phyloP scores from a whole-genome alignment of 2,113 vertebrate genomes.

The Varanus komodoensis region DNA sequence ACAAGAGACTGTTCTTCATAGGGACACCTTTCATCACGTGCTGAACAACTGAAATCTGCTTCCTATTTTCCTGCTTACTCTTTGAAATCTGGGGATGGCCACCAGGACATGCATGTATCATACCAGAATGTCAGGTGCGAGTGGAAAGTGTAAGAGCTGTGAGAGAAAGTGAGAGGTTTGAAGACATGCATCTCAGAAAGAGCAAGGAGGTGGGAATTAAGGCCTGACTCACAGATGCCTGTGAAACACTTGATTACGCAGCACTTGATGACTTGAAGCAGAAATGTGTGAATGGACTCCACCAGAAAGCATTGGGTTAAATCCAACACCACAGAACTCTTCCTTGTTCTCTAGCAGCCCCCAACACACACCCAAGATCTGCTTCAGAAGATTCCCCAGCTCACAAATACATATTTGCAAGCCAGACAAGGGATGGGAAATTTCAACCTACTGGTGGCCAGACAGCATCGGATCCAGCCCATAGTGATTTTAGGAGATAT shows the following conservation, averaged over 20 bases:
- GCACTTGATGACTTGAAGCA: neutral
- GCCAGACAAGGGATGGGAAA: no score
- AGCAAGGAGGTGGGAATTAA: neutral
- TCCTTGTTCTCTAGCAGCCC: no score
- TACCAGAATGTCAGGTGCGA: neutral
- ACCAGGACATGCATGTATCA: neutral
- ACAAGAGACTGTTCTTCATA: neutral
- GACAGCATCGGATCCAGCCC: no score
- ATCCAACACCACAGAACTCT: no score
- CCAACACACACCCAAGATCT: no score
- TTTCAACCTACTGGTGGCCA: no score
- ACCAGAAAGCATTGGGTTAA: neutral
- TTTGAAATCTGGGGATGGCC: neutral
- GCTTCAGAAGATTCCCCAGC: no score
- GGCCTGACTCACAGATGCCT: neutral
- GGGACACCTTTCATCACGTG: neutral
- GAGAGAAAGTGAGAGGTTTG: neutral
- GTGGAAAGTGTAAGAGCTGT: neutral
- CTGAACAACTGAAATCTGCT: neutral
- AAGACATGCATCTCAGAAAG: neutral
- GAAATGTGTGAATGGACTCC: neutral
- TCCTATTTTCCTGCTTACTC: neutral
- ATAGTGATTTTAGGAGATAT: neutral
- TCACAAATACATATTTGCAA: no score
- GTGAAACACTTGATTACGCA: neutral